Conservation (phyloP, 2,888 invertebrate species). For the Drosophila picticornis region DNA sequence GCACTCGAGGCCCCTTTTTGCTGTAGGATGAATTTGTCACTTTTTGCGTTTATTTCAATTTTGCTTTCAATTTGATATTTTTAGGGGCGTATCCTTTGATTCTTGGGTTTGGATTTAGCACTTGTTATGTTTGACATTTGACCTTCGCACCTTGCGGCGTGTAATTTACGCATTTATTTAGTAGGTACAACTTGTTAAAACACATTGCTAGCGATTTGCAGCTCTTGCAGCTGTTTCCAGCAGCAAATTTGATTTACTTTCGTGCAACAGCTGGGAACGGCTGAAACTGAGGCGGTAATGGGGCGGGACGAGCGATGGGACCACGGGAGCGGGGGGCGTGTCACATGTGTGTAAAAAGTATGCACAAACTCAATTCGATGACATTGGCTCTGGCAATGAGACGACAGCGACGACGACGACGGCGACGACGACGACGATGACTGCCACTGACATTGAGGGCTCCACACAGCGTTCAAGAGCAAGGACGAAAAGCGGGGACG, state of each 20-base stretch:
- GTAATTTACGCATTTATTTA: slow-evolving; percentile 56
- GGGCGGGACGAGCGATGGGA: neutral
- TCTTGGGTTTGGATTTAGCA: slow-evolving; percentile 29
- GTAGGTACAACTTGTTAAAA: slow-evolving; percentile 63
- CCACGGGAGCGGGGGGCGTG: neutral
- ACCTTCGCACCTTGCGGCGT: slow-evolving; percentile 41
- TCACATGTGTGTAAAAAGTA: slow-evolving; percentile 28
- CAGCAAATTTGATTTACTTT: slow-evolving; percentile 20
- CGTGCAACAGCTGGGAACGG: slow-evolving; percentile 40
- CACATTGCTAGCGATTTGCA: slow-evolving; percentile 53
- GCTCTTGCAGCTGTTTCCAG: slow-evolving; percentile 50
- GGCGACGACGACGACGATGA: slow-evolving; percentile 18
- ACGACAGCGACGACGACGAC: slow-evolving; percentile 9
- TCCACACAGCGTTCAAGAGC: slow-evolving; percentile 66
- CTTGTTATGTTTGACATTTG: slow-evolving; percentile 47
- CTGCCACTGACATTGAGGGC: slow-evolving; percentile 60
- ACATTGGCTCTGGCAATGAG: slow-evolving; percentile 56
- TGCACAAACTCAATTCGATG: slow-evolving; percentile 46
- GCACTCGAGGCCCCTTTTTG: neutral
- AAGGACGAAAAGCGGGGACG: slow-evolving; percentile 53
- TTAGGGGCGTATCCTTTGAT: slow-evolving; percentile 15
- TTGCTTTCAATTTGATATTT: slow-evolving; percentile 5
- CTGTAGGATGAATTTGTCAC: slow-evolving; percentile 14
- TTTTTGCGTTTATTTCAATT: slow-evolving; percentile 9
- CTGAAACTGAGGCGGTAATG: slow-evolving; percentile 1